Base-by-base conservation (phyloP, 2,113 vertebrate species). In the Paramisgurnus dabryanus region DNA sequence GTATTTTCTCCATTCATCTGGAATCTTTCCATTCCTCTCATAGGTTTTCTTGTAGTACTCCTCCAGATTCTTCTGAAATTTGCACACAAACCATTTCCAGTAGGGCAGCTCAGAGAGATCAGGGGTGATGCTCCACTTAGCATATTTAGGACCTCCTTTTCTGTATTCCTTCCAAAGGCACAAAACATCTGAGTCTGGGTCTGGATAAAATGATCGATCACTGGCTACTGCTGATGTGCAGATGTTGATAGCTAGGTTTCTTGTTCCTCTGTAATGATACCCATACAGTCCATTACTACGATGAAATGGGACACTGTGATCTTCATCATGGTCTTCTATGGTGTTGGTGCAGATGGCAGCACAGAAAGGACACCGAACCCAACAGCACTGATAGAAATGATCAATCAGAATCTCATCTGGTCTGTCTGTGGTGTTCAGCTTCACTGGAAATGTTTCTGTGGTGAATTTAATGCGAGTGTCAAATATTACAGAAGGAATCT, bases 301-400 rank as follows among this genome's bases (percentile, higher is more conserved):
- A 4, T 74, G 71, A 3, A 89, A 90, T n/a, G 85, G 77, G 0
- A 81, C 86, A 0, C 40, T 85, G 85, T 90, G 63, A 0, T 89
- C 41, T 0, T 69, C 82, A 63, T 50, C 50, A 74, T 90, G 89
- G 34, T 67, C 64, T 18, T 81, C 4, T 1, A 87, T 0, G 0
- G 86, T 87, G 84, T 89, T 88, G 22, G 71, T 74, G 57, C 71
- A 74, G 71, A 9, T 9, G 10, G 40, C 57, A 11, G 0, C 1
- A 74, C 71, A 74, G 71, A 74, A 74, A 1, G 71, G 57, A 74
- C 71, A 74, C 71, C 61, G 71, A 74, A 47, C 57, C 71, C 71
- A 74, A 27, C 71, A 74, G 57, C 55, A 60, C 40, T 74, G 71
- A 27, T 40, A 74, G 0, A 74, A 47, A 40, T 74, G 57, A 74